Evolutionary conservation across 1,140 invertebrate genomes (phyloP).

Genomic region (Apocrypta bakeri): DNA sequence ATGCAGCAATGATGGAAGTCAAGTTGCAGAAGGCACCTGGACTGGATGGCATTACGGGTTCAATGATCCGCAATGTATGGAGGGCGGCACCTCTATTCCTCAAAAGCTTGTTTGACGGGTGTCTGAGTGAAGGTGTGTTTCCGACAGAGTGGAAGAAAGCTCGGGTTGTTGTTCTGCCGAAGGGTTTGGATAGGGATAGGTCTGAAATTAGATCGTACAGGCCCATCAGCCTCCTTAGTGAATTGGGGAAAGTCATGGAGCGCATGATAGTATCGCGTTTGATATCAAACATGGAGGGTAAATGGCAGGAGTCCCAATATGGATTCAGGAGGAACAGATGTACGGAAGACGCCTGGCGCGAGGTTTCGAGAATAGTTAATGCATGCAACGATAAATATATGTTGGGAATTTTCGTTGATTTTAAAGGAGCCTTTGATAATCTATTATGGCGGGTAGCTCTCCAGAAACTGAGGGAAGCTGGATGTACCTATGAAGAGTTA

Average conservation of each 20-base stretch:
- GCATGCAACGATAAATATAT: conserved; percentile 52
- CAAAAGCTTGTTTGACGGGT: conserved; percentile 31
- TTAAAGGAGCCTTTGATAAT: conserved; percentile 68
- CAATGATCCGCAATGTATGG: neutral
- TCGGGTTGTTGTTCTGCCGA: conserved; percentile 58
- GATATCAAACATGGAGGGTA: neutral
- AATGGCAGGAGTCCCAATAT: conserved; percentile 26
- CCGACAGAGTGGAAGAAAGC: conserved; percentile 61
- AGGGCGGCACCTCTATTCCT: neutral
- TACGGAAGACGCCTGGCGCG: conserved; percentile 52
- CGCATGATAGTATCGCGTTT: conserved; percentile 53
- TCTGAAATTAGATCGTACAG: conserved; percentile 56
- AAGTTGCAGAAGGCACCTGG: neutral
- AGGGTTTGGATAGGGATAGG: conserved; percentile 44
- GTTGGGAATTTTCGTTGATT: conserved; percentile 62
- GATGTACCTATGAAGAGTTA: neutral
- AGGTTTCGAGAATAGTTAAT: neutral
- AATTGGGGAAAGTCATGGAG: conserved; percentile 60
- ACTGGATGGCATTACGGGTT: neutral
- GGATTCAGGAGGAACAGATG: conserved; percentile 34
- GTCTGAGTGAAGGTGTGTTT: conserved; percentile 50
- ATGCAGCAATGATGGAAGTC: neutral
- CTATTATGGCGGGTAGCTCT: conserved; percentile 60
- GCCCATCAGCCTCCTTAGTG: conserved; percentile 58
- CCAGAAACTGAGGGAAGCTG: conserved; percentile 43